These are phyloP conservation scores for Polydrusus cervinus DNA, from an alignment of 2,888 invertebrate species.

Conservation along the genomic window DNA sequence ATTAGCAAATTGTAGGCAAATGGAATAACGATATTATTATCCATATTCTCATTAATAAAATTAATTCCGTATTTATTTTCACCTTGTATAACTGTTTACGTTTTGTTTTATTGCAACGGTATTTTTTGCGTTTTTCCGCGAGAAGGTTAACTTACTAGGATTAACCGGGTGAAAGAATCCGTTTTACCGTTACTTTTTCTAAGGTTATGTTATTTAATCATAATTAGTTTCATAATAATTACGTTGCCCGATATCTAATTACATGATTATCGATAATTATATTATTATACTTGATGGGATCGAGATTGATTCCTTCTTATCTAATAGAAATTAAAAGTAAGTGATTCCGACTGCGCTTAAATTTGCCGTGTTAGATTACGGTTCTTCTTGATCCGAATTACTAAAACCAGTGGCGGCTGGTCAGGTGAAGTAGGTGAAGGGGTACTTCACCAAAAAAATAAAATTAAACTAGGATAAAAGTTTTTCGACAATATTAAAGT, in stretches of 20 bases:
- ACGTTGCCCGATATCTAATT: not conserved
- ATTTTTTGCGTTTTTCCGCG: constrained; percentile 11
- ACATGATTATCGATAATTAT: not conserved
- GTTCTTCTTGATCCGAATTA: too few species aligned
- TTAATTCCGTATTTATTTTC: constrained; percentile 39
- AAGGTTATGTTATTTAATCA: constrained; percentile 43
- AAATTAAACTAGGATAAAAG: too few species aligned
- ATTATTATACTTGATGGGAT: too few species aligned
- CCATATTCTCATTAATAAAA: constrained; percentile 16
- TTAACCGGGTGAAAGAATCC: constrained; percentile 49
- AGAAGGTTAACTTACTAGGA: constrained; percentile 40
- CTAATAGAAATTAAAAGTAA: too few species aligned
- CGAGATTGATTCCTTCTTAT: too few species aligned
- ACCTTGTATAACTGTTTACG: constrained; percentile 42
- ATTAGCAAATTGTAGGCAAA: not conserved
- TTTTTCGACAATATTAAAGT: too few species aligned
- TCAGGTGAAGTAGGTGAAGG: too few species aligned
- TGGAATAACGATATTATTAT: constrained; percentile 21
- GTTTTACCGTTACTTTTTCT: constrained; percentile 41
- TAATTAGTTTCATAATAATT: constrained; percentile 32
- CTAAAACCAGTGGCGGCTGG: too few species aligned
- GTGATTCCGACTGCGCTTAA: too few species aligned
- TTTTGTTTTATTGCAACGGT: constrained; percentile 16
- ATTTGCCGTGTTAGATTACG: too few species aligned
- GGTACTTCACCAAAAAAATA: too few species aligned